Evolutionary conservation across 2,113 vertebrate species (phyloP).

Genomic region (Neogale vison): DNA sequence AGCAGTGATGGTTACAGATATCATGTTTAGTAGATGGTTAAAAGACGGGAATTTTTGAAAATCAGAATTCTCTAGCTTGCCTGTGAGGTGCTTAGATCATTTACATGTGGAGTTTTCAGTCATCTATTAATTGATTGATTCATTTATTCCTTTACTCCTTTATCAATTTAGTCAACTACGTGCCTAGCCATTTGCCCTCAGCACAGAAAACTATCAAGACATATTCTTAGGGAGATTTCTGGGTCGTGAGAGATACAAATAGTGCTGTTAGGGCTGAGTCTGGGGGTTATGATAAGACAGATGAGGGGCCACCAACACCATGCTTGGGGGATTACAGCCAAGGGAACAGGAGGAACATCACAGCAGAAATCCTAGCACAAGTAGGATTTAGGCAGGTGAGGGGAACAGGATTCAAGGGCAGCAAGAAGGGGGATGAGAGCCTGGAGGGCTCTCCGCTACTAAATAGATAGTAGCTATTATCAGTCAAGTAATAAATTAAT

Average conservation of each 20-base stretch:
- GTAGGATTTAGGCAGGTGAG: not conserved
- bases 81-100: not conserved
- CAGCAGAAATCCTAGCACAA: not conserved
- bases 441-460: too few species aligned
- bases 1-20: not conserved
- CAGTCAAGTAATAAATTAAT: too few species aligned
- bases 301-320: not conserved
- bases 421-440: not conserved
- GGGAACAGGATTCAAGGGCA: not conserved
- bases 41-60: not conserved
- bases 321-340: not conserved
- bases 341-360: not conserved
- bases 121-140: not conserved
- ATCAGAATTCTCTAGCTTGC: not conserved
- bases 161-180: not conserved
- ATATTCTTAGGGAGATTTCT: not conserved
- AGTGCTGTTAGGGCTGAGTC: not conserved
- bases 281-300: rapidly evolving
- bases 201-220: not conserved
- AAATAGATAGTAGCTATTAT: too few species aligned
- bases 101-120: not conserved
- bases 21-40: not conserved
- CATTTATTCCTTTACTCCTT: not conserved
- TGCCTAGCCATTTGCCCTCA: not conserved
- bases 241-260: not conserved